Base-by-base conservation (phyloP, 2,113 vertebrate genomes). In the Pipa parva region DNA sequence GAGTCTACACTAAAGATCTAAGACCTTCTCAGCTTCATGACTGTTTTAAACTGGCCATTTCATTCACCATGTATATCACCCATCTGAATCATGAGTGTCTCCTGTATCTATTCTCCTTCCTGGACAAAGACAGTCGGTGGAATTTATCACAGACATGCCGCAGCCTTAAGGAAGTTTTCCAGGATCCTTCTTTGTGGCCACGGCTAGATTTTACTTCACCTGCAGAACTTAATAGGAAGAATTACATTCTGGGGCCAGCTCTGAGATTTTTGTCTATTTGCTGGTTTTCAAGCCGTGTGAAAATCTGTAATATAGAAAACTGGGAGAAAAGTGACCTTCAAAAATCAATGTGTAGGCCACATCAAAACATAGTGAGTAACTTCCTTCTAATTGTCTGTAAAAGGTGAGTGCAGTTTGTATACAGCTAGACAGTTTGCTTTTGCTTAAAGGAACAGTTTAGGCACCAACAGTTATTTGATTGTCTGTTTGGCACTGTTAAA, bases 281-380 rank as follows among this genome's bases (percentile, higher is more conserved):
- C 80, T 99, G 97, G 95, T 84, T 92, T 78, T 95, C 95, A 33
- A 93, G 93, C 80, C 80, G 85, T 50, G 94, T 97, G 63, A 92
- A 92, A 73, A 88, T 97, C 75, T 97, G 95, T 78, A 96, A 95
- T 83, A 77, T 92, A 1, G 94, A 99, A 83, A 92, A 93, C 76
- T 96, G 93, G 93, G 74, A 90, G 84, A 97, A 97, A 84, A 97
- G 73, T 29, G 74, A 63, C 5, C 85, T 97, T 70, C 95, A 99
- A 84, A 93, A 74, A 80, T 89, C 85, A 73, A 86, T 97, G 80
- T 97, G 95, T 86, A 88, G 84, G 58, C 88, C 76, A 58, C 97
- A 99, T 0, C 81, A 92, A 58, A 75, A 73, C 50, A 81, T 87
- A 42, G 94, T 95, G 85, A 92, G 62, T 66, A 77, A 80, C 15